A percentile compares a stretch with the other conserved stretches of the same genome.
These are phyloP conservation scores for Ischnus inquisitorius DNA, from an alignment of 2,888 invertebrate species.

Conservation along the genomic window DNA sequence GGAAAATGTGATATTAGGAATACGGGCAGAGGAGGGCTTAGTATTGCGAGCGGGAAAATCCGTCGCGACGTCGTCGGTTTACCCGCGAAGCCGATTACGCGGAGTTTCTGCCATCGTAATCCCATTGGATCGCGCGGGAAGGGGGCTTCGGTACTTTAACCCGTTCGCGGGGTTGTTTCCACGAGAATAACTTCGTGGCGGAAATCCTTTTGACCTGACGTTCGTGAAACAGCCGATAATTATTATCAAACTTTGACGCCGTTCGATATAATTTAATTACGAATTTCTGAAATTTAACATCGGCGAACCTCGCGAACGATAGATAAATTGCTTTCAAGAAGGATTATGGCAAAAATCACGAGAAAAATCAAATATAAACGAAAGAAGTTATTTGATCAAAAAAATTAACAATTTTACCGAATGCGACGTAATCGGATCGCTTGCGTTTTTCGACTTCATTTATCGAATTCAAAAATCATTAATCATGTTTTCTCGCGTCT, in stretches of 20 bases:
- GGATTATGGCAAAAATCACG: not conserved
- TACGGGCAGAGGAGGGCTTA: not conserved
- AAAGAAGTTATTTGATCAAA: too few species aligned
- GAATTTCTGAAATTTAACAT: not conserved
- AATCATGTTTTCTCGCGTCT: too few species aligned
- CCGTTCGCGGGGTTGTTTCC: slow-evolving; percentile 36
- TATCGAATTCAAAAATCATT: too few species aligned
- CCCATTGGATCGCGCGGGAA: slow-evolving; percentile 33
- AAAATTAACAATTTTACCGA: too few species aligned
- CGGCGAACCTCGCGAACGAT: not conserved
- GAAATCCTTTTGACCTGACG: slow-evolving; percentile 32
- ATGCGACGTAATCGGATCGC: too few species aligned
- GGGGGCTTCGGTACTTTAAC: slow-evolving; percentile 12
- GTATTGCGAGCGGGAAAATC: slow-evolving; percentile 34
- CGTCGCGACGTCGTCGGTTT: slow-evolving; percentile 42
- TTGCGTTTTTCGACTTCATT: too few species aligned
- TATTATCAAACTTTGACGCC: slow-evolving; percentile 18
- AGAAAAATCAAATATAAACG: not conserved
- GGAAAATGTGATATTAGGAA: slow-evolving; percentile 37
- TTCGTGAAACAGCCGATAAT: not conserved
- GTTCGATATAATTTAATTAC: slow-evolving; percentile 1
- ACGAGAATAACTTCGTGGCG: slow-evolving; percentile 31
- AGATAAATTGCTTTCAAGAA: too few species aligned
- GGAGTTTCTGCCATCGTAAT: slow-evolving; percentile 52
- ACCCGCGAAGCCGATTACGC: slow-evolving; percentile 63